phyloP scores from a whole-genome alignment of 2,888 invertebrate species.

The Diarsia dahlii region DNA sequence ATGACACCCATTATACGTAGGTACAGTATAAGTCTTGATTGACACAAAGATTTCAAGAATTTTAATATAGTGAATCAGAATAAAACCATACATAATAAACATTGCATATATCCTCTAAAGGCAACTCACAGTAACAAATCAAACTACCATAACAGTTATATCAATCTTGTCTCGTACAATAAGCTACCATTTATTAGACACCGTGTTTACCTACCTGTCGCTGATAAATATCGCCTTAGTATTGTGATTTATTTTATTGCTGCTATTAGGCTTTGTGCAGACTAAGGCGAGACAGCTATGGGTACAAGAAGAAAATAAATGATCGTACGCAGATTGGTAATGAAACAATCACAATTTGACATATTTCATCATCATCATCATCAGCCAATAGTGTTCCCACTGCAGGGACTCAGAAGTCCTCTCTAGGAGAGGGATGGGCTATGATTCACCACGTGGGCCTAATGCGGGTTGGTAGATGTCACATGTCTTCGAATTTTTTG shows the following conservation, averaged over 20 bases:
- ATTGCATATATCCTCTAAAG: conserved; percentile 47
- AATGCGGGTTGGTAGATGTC: too few species aligned
- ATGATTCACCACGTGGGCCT: too few species aligned
- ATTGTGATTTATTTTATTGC: conserved; percentile 44
- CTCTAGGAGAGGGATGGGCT: too few species aligned
- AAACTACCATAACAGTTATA: conserved; percentile 37
- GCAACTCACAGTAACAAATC: conserved; percentile 45
- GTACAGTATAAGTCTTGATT: too few species aligned
- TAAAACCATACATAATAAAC: conserved; percentile 50
- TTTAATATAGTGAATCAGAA: not conserved
- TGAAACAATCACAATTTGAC: not conserved
- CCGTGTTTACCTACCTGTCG: conserved; percentile 45
- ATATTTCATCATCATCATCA: not conserved
- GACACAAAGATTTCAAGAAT: conserved; percentile 3
- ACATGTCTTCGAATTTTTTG: too few species aligned
- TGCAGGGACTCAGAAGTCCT: too few species aligned
- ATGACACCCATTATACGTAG: too few species aligned
- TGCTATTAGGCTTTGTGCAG: conserved; percentile 7
- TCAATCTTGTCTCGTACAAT: conserved; percentile 53
- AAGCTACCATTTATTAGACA: conserved; percentile 41
- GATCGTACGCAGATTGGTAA: not conserved
- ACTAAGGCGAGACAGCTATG: not conserved
- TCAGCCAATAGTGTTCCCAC: too few species aligned
- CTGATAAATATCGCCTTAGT: conserved; percentile 47
- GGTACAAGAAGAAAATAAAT: not conserved